Percentiles rank a stretch among this genome's conserved stretches.
Conservation (phyloP, 2,888 invertebrate species). For the Thereva unica region DNA sequence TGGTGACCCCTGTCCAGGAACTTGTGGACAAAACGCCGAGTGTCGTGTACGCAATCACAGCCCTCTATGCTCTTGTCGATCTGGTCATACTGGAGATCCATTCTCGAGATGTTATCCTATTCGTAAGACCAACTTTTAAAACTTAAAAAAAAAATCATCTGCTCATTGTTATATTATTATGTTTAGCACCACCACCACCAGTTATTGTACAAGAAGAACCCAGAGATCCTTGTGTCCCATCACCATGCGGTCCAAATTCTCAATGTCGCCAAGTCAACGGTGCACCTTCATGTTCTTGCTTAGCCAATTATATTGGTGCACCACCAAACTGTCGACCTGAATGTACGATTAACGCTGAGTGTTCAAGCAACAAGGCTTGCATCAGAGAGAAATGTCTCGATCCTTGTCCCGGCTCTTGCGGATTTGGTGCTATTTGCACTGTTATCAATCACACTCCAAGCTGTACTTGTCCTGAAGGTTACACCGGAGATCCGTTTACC, state of each 20-base stretch:
- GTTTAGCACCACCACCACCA: conserved; percentile 48
- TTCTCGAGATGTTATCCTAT: conserved; percentile 67
- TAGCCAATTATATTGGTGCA: conserved; percentile 66
- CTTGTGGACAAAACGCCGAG: conserved; percentile 67
- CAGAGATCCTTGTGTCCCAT: conserved; percentile 69
- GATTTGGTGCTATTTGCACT: conserved; percentile 65
- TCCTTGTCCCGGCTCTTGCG: conserved; percentile 75
- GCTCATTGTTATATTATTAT: conserved; percentile 59
- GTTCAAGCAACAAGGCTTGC: conserved; percentile 71
- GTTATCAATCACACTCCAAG: conserved; percentile 72
- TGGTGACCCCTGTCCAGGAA: conserved; percentile 66
- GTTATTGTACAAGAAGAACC: conserved; percentile 47
- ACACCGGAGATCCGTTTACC: conserved; percentile 63
- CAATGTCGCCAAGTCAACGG: conserved; percentile 66
- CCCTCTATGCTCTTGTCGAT: conserved; percentile 74
- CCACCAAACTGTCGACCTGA: conserved; percentile 76
- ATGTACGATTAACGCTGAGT: conserved; percentile 74
- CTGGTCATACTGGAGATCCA: conserved; percentile 74
- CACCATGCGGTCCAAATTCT: conserved; percentile 71
- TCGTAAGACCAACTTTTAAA: conserved; percentile 61
- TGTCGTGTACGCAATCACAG: conserved; percentile 78
- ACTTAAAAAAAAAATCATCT: conserved; percentile 46
- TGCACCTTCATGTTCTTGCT: conserved; percentile 69
- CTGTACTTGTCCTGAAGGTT: conserved; percentile 68
- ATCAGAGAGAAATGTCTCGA: conserved; percentile 72